Base-by-base conservation (phyloP, 2,113 vertebrate species). In the Gobiocypris rarus region DNA sequence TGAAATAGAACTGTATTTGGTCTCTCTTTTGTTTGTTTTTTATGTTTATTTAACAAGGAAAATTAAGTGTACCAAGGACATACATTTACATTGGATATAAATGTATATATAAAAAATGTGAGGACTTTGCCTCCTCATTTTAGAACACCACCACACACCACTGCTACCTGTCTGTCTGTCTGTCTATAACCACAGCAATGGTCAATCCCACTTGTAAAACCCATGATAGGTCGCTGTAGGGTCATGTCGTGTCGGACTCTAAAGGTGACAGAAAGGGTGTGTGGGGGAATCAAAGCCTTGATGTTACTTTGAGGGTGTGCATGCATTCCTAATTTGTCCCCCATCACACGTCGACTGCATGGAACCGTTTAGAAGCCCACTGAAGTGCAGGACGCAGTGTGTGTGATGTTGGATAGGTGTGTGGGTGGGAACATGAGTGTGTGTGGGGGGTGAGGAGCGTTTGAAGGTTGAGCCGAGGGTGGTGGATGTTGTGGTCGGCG, bases 251-350 rank as follows among this genome's bases (percentile, higher is more conserved):
- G 91, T 87, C 80, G 76, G 90, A 88, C 85, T 88, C 82, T 85
- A 86, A 90, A 90, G 91, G 92, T 93, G 93, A 91, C 89, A 84
- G 93, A 92, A 91, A 94, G 92, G 93, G 92, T 91, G 93, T 88
- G 89, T 91, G 92, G 91, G 84, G 89, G 83, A 10, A 78, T 87
- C 69, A 63, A 85, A 22, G 88, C 63, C 76, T 77, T 86, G 82
- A 77, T 74, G 52, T 45, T 61, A 69, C 88, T 87, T 82, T 87
- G 89, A 88, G 81, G 70, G 81, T 75, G 77, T 87, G 79, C 67
- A 69, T 50, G 24, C 61, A 83, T 82, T 73, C 77, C 43, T 88
- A 91, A 94, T 94, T 94, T 93, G 92, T 93, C 91, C 89, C 89
- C 89, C 90, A 79, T 92, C 92, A 91, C 92, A 93, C 86, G n/a